Base-by-base conservation (phyloP, 2,797 vertebrate species). In the Pangasius sanitwongsei region DNA sequence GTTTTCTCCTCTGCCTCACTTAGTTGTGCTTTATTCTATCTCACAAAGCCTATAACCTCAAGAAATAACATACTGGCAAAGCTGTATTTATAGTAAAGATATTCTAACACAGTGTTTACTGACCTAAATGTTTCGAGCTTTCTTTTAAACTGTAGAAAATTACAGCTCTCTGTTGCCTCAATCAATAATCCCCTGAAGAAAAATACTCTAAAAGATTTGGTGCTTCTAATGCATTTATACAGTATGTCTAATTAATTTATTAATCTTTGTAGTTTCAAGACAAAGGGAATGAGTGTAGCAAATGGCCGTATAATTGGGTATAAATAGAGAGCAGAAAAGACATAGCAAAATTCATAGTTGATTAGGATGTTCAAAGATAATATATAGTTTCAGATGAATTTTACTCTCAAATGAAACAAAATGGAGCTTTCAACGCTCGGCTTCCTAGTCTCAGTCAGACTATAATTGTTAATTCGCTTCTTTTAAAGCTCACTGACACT, bases 391-490 rank as follows among this genome's bases (percentile, higher is more conserved):
- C 31, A 81, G 18, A 81, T 37, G 4, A 81, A 34, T 81, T 37
- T 37, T 23, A 2, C 55, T 37, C 55, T 59, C 18, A 23, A 59
- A 86, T 53, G 48, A 78, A 44, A 23, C 23, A 55, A n/a, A 67
- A 75, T 15, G 53, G 34, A 87, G 85, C 70, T 4, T 20, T 69
- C 50, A 59, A 2, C 7, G 23, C 61, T 31, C 1, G 44, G 37
- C 55, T 88, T 74, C 48, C 28, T 59, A 53, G 41, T 72, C 55
- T 8, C 78, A 78, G 83, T 86, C 61, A 86, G 75, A 86, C 50
- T 84, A 74, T 89, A 91, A 91, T 87, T 81, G 84, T 90, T 90
- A 59, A 61, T 83, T 69, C 6, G 25, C 63, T 83, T 83, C 81
- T 63, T 44, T 83, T 63, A 83, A 61, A 83, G 82, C 90, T 90